Conservation (phyloP, 1,140 invertebrate genomes). For the Trichoplusia ni region DNA sequence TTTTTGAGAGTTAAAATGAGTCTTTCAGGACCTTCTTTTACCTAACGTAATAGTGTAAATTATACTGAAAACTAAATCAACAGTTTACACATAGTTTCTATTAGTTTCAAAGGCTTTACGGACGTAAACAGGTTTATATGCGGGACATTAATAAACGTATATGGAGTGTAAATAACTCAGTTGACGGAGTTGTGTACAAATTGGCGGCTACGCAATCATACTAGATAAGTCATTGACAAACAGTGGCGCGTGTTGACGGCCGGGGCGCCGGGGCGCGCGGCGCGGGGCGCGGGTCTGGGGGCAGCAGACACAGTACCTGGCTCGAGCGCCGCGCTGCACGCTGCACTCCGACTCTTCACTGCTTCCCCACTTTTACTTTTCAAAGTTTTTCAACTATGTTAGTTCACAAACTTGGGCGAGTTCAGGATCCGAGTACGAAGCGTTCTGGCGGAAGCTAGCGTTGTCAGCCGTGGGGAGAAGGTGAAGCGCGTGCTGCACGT, state of each 20-base stretch:
- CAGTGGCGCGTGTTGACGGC: constrained; percentile 57
- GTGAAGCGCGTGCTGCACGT: constrained; percentile 72
- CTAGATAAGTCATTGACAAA: constrained; percentile 44
- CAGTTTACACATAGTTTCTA: no score
- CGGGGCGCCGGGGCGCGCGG: constrained; percentile 47
- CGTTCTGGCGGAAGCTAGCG: constrained; percentile 63
- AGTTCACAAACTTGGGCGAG: constrained; percentile 61
- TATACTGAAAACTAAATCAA: no score
- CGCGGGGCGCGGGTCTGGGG: constrained; percentile 45
- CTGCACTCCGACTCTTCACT: constrained; percentile 52
- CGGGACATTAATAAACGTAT: background rate
- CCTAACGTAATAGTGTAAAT: no score
- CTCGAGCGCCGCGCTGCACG: constrained; percentile 62
- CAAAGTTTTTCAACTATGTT: constrained; percentile 60
- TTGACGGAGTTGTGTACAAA: constrained; percentile 2
- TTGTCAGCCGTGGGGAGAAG: constrained; percentile 46
- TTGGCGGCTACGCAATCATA: constrained; percentile 44
- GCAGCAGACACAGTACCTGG: constrained; percentile 63
- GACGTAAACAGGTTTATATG: background rate
- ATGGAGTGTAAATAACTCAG: constrained; percentile 1
- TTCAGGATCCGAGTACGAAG: constrained; percentile 49
- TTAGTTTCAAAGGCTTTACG: background rate
- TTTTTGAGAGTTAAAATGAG: no score
- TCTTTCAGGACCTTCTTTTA: no score
- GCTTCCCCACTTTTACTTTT: constrained; percentile 54